phyloP scores from a whole-genome alignment of 2,797 vertebrate genomes.

The Artibeus jamaicensis region DNA sequence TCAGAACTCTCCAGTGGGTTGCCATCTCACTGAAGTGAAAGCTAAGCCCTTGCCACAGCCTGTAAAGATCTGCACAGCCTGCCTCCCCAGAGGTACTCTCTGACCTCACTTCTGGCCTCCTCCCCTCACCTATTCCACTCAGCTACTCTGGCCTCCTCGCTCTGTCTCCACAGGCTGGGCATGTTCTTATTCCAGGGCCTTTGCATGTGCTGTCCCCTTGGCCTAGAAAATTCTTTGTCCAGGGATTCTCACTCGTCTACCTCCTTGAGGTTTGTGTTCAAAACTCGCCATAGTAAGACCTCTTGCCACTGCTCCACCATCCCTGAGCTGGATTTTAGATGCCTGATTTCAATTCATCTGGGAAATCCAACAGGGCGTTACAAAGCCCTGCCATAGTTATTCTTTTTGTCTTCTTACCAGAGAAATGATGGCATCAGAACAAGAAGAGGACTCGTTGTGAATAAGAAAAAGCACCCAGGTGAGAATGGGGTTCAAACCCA shows the following conservation, averaged over 20 bases:
- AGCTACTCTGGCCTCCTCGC: not conserved
- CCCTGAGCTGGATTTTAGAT: not conserved
- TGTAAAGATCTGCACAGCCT: not conserved
- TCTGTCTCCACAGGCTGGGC: not conserved
- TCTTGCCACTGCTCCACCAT: not conserved
- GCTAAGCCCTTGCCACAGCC: not conserved
- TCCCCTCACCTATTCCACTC: not conserved
- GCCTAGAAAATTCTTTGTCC: not conserved
- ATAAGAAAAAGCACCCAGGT: slow-evolving; percentile 43
- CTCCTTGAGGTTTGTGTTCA: not conserved
- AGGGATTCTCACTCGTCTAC: too few species aligned
- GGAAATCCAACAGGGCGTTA: not conserved
- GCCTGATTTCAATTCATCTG: not conserved
- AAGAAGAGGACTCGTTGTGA: slow-evolving; percentile 3
- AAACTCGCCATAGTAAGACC: not conserved
- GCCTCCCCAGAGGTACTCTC: not conserved
- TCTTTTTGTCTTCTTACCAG: slow-evolving; percentile 17
- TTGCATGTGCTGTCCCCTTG: not conserved
- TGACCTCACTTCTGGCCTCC: not conserved
- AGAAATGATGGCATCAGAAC: slow-evolving; percentile 3
- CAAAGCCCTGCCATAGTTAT: not conserved
- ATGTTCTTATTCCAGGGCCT: not conserved
- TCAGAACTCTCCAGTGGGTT: not conserved
- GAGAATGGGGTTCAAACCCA: not conserved
- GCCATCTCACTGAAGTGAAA: not conserved